A percentile compares a stretch with the other conserved stretches of the same genome.
These are phyloP conservation scores for Crambe crambe DNA, from an alignment of 37 sponge, comb jelly and placozoan species.

Conservation along the genomic window DNA sequence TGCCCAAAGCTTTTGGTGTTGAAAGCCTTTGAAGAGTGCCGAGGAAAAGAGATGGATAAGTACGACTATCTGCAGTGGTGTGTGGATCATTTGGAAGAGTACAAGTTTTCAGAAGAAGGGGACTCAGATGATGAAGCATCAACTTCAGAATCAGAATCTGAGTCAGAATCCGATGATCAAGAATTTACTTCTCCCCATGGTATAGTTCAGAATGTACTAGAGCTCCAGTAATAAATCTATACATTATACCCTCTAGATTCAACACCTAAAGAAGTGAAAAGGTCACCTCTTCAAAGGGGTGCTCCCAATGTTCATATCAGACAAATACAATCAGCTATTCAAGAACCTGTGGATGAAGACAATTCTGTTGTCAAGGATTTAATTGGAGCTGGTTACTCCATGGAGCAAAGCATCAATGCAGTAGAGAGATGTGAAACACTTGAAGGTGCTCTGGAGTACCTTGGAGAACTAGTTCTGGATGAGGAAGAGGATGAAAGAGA, in stretches of 20 bases:
- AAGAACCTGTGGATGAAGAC: too few species aligned
- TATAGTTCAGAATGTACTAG: not conserved
- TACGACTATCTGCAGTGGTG: slow-evolving; percentile 35
- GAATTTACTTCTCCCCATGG: not conserved
- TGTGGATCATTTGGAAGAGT: slow-evolving; percentile 18
- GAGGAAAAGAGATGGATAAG: not conserved
- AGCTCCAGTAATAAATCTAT: too few species aligned
- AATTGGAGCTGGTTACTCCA: not conserved
- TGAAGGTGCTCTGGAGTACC: not conserved
- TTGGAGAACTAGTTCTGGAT: not conserved
- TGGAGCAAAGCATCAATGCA: slow-evolving; percentile 34
- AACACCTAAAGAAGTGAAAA: too few species aligned
- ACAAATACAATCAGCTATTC: too few species aligned
- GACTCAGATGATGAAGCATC: not conserved
- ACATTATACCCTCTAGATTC: too few species aligned
- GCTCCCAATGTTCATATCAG: too few species aligned
- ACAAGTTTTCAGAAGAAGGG: not conserved
- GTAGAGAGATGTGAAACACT: slow-evolving; percentile 9
- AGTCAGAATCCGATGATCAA: not conserved
- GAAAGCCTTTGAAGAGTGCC: slow-evolving; percentile 21
- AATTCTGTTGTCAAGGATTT: too few species aligned
- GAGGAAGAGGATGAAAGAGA: not conserved
- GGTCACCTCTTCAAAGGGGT: too few species aligned
- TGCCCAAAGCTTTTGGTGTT: slow-evolving; percentile 2
- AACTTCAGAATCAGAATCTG: not conserved